Base-by-base conservation (phyloP, 2,888 invertebrate genomes). In the Rhyacophila evoluta region DNA sequence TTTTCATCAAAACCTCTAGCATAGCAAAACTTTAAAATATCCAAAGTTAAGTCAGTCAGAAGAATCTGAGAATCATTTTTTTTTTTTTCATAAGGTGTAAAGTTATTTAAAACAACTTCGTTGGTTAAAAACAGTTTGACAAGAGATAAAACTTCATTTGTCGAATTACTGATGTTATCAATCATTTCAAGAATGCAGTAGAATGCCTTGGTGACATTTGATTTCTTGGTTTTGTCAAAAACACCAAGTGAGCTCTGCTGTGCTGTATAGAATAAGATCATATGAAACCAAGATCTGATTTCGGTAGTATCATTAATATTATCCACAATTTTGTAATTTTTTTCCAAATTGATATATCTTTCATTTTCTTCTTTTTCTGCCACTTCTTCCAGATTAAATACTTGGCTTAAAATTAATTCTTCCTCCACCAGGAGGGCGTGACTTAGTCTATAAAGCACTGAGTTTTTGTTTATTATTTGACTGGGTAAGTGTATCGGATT, bases 341-440 rank as follows among this genome's bases (percentile, higher is more conserved):
- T 37, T 37, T 68, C 37, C 25, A 36, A 2, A n/a, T 75, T 15
- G 11, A 69, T 68, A 29, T 10, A 25, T n/a, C 72, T 25, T 72
- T 8, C 4, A n/a, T 37, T 19, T 37, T 55, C 68, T 12, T 25
- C 12, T n/a, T 37, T 76, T n/a, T 27, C 12, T 8, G 25, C 25
- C 27, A n/a, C 12, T 33, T 27, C 27, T 77, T 76, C 19, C 11
- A 37, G 6, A 39, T 74, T 69, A 83, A 90, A 89, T 19, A 90
- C 84, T 29, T 87, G 84, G 55, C 83, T 84, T 4, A 88, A 29
- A 1, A 84, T 69, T 68, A 88, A 82, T 74, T 87, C 84, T 79
- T 86, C 86, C 71, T 85, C 84, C 28, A 84, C 84, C 68, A 91
- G 84, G 72, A 92, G 85, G 68, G 86, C 85, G 83, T 86, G 87